Conservation (phyloP, 2,888 invertebrate genomes). For the Mythimna vitellina region DNA sequence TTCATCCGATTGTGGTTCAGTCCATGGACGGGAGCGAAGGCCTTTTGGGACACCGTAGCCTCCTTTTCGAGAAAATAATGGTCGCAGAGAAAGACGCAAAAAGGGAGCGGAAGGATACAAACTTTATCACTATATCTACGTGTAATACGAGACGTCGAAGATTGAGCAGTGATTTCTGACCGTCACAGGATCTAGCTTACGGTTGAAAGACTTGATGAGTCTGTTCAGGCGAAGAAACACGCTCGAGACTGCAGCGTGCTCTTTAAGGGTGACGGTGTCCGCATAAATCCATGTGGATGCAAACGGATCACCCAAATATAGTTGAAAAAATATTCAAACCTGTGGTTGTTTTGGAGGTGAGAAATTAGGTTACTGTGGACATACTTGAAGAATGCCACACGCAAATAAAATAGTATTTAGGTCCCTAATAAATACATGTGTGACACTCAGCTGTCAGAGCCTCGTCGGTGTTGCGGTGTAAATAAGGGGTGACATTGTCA, state of each 20-base stretch:
- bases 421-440: constrained; percentile 10
- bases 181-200: neutral
- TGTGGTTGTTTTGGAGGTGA: neutral
- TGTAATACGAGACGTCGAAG: neutral
- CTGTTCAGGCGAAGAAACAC: neutral
- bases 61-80: neutral
- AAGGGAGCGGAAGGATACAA: neutral
- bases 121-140: no score
- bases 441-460: constrained; percentile 13
- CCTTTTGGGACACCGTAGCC: neutral
- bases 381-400: neutral
- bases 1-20: neutral
- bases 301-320: neutral
- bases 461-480: constrained; percentile 15
- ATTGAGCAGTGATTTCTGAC: neutral
- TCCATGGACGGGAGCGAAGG: neutral
- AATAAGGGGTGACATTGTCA: constrained; percentile 23
- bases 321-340: neutral
- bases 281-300: neutral
- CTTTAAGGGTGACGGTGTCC: neutral
- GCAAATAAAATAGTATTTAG: neutral
- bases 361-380: no score
- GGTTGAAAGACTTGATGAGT: neutral
- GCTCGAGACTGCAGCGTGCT: neutral
- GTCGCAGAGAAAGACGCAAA: neutral